Evolutionary conservation across 2,797 vertebrate genomes (phyloP).

Genomic region (Chelon labrosus): DNA sequence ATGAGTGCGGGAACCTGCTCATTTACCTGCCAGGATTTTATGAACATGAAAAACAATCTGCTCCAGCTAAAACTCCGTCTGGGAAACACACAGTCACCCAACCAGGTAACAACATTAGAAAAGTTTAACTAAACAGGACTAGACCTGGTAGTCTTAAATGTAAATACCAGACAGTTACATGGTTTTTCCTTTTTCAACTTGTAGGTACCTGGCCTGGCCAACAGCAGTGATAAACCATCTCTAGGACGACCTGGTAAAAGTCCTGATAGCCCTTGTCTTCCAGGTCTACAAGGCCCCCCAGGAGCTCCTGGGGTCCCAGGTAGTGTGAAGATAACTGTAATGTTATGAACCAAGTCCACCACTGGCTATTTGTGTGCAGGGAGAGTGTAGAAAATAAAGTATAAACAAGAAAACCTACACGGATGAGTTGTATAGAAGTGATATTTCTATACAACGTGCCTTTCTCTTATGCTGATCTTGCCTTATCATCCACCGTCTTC

Average conservation of each 20-base stretch:
- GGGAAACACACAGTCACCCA: slow-evolving; percentile 71
- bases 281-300: slow-evolving; percentile 74
- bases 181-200: neutral
- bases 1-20: slow-evolving; percentile 85
- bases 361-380: neutral
- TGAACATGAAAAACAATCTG: slow-evolving; percentile 83
- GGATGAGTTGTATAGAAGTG: no score
- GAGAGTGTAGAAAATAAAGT: neutral
- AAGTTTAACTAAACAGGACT: neutral
- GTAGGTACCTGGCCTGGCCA: slow-evolving; percentile 78
- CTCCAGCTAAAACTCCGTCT: slow-evolving; percentile 83
- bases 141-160: neutral
- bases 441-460: rapidly evolving
- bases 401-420: neutral
- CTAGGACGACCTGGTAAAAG: slow-evolving; percentile 74
- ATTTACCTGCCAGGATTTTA: slow-evolving; percentile 86
- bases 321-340: slow-evolving; percentile 42
- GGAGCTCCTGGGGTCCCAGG: slow-evolving; percentile 86
- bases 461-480: neutral
- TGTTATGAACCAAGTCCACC: neutral
- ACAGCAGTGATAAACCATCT: slow-evolving; percentile 80
- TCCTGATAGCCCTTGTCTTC: slow-evolving; percentile 59
- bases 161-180: neutral
- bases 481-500: slow-evolving; percentile 5
- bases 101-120: slow-evolving; percentile 70